Conservation (phyloP, 1,140 invertebrate species). For the Camponotus vicinus region DNA sequence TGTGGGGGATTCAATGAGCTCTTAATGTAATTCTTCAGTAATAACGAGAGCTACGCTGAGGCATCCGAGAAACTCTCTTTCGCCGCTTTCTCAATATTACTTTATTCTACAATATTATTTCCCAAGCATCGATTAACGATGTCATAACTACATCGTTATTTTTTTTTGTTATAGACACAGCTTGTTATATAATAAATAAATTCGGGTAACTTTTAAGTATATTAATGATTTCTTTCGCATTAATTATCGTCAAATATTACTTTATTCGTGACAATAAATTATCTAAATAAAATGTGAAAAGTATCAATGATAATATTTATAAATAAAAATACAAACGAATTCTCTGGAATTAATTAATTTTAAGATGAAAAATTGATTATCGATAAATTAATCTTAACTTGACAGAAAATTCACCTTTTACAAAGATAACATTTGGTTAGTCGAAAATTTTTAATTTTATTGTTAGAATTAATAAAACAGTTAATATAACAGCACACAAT, state of each 20-base stretch:
- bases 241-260: neutral
- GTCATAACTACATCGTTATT: constrained; percentile 48
- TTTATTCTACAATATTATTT: constrained; percentile 44
- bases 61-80: neutral
- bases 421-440: neutral
- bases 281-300: neutral
- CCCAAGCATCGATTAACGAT: constrained; percentile 40
- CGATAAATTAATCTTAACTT: neutral
- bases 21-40: constrained; percentile 28
- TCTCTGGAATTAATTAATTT: constrained; percentile 5
- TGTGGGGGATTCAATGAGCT: neutral
- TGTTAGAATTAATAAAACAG: constrained; percentile 14
- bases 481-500: neutral
- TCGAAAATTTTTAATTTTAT: constrained; percentile 6
- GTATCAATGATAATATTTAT: neutral
- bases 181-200: constrained; percentile 49
- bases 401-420: neutral
- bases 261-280: neutral
- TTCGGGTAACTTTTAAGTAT: constrained; percentile 44
- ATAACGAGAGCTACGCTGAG: constrained; percentile 6
- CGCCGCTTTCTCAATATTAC: constrained; percentile 39
- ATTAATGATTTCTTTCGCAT: constrained; percentile 35
- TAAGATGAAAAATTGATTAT: neutral
- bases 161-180: constrained; percentile 33
- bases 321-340: neutral